Evolutionary conservation across 2,113 vertebrate species (phyloP).

Genomic region (Gallinago jamesoni): DNA sequence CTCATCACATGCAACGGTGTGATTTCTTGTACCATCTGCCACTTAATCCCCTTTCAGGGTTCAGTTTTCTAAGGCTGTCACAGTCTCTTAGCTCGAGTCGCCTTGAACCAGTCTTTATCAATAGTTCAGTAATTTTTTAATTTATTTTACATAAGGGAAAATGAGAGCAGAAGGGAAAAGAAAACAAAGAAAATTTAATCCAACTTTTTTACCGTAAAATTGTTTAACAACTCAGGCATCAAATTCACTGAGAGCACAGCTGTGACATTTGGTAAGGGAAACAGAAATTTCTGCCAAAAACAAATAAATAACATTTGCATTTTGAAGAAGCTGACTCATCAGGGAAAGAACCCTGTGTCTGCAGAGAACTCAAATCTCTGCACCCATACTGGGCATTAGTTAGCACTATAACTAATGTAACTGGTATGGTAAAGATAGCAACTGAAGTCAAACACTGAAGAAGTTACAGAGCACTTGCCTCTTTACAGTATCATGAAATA

Average conservation of each 20-base stretch:
- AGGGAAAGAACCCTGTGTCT: neutral
- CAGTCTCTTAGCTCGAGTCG: neutral
- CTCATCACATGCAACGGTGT: neutral
- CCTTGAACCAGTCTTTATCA: neutral
- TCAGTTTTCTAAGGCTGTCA: neutral
- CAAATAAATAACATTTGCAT: conserved; percentile 7
- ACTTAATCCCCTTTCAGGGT: neutral
- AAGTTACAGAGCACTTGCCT: neutral
- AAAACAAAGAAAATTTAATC: neutral
- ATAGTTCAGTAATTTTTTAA: neutral
- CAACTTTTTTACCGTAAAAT: neutral
- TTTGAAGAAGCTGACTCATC: conserved; percentile 46
- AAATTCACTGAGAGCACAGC: neutral
- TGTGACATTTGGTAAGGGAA: conserved; percentile 41
- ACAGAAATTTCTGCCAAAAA: conserved; percentile 39
- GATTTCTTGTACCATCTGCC: neutral
- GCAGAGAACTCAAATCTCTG: neutral
- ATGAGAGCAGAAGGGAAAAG: neutral
- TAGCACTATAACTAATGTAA: neutral
- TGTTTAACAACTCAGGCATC: neutral
- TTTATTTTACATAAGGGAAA: neutral
- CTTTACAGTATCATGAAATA: neutral
- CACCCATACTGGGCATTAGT: neutral
- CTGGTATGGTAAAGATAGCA: neutral
- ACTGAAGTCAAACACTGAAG: neutral